phyloP scores from a whole-genome alignment of 2,888 invertebrate genomes.

The Orthonevra nobilis region DNA sequence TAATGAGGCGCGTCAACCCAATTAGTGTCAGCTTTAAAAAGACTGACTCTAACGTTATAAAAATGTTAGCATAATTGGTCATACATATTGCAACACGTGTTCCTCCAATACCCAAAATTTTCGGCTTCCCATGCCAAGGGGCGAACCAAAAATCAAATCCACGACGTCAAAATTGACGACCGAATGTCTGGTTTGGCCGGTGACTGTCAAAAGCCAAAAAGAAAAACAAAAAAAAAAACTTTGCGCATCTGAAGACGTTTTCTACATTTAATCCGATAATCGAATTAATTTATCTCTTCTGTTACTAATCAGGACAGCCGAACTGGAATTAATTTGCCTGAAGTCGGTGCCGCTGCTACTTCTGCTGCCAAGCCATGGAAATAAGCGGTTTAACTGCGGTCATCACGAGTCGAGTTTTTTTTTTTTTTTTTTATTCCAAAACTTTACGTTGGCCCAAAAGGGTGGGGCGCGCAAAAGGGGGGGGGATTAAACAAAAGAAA shows the following conservation, averaged over 20 bases:
- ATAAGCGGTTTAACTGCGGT: no score
- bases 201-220: no score
- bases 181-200: slow-evolving; percentile 16
- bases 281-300: neutral
- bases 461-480: neutral
- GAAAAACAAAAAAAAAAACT: neutral
- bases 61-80: no score
- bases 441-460: no score
- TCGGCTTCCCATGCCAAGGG: no score
- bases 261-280: neutral
- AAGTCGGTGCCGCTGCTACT: neutral
- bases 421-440: no score
- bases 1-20: slow-evolving; percentile 10
- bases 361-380: no score
- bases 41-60: neutral
- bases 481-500: slow-evolving; percentile 8
- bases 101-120: neutral
- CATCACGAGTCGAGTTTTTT: no score
- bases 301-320: slow-evolving; percentile 6
- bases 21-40: neutral
- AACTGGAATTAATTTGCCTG: slow-evolving; percentile 1
- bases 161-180: slow-evolving; percentile 21
- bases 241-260: neutral
- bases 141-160: no score
- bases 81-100: slow-evolving; percentile 10